Conservation (phyloP, 2,797 vertebrate genomes). For the Tragopan temminckii region DNA sequence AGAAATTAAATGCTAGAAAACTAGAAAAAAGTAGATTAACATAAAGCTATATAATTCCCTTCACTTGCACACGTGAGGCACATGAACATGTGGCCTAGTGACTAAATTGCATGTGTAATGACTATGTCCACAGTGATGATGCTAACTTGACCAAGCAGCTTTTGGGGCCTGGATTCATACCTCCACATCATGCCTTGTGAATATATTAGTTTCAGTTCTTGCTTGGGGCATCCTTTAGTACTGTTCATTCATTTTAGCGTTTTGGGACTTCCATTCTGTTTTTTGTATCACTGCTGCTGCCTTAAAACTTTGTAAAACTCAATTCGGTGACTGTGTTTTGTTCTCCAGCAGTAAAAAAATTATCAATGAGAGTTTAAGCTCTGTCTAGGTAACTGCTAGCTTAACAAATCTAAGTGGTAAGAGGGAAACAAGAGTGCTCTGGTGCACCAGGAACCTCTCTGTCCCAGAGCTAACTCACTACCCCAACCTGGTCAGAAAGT, state of each 20-base stretch:
- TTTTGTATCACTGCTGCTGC: neutral
- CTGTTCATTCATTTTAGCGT: neutral
- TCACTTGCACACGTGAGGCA: neutral
- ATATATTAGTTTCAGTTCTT: neutral
- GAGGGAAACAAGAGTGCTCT: neutral
- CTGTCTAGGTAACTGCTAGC: fast-evolving
- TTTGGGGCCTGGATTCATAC: neutral
- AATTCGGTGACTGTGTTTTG: neutral
- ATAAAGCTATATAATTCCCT: fast-evolving
- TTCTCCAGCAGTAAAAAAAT: neutral
- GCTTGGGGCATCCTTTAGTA: neutral
- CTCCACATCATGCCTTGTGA: neutral
- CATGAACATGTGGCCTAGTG: neutral
- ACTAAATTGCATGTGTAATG: neutral
- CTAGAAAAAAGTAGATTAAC: neutral
- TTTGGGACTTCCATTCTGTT: neutral
- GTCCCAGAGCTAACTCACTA: fast-evolving
- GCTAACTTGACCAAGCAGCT: neutral
- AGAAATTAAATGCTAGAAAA: neutral
- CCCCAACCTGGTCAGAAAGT: neutral
- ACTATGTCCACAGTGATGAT: neutral
- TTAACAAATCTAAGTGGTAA: neutral
- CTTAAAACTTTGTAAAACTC: neutral
- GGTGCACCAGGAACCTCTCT: neutral
- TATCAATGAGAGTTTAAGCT: neutral